These are phyloP conservation scores for Nomada ferruginata DNA, from an alignment of 2,888 invertebrate genomes.

Conservation along the genomic window DNA sequence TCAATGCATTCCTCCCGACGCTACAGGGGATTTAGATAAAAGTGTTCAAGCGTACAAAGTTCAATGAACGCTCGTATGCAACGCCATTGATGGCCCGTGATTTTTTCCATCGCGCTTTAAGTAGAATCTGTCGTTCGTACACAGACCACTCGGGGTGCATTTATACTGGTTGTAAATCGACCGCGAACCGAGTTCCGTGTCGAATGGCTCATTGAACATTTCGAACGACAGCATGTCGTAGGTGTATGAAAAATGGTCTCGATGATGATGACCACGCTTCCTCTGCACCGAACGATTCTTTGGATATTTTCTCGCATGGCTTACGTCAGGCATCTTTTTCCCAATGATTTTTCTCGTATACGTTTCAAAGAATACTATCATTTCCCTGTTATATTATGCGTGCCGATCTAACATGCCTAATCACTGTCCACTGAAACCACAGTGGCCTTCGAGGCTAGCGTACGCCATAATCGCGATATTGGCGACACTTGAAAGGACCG, in stretches of 20 bases:
- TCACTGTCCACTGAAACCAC: slow-evolving; percentile 65
- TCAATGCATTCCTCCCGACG: not conserved
- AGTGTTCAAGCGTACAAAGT: too few relatives aligned
- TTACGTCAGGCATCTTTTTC: slow-evolving; percentile 57
- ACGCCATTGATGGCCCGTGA: not conserved
- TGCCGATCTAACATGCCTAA: slow-evolving; percentile 54
- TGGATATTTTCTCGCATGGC: slow-evolving; percentile 34
- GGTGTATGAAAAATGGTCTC: slow-evolving; percentile 64
- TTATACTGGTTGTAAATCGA: slow-evolving; percentile 6
- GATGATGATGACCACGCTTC: slow-evolving; percentile 57
- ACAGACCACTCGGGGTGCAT: not conserved
- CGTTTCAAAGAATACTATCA: slow-evolving; percentile 31
- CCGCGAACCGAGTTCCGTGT: slow-evolving; percentile 31
- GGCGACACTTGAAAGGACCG: slow-evolving; percentile 35
- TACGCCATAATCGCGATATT: slow-evolving; percentile 31
- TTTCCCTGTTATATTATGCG: slow-evolving; percentile 58
- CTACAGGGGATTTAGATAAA: not conserved
- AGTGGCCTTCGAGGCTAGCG: slow-evolving; percentile 58
- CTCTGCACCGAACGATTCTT: slow-evolving; percentile 49
- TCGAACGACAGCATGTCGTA: slow-evolving; percentile 30
- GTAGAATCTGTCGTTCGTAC: slow-evolving; percentile 4
- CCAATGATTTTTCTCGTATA: slow-evolving; percentile 36
- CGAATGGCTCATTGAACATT: slow-evolving; percentile 4
- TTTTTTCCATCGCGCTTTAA: not conserved
- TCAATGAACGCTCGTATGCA: too few relatives aligned